Base-by-base conservation (phyloP, 2,113 vertebrate genomes). In the Lepus europaeus region DNA sequence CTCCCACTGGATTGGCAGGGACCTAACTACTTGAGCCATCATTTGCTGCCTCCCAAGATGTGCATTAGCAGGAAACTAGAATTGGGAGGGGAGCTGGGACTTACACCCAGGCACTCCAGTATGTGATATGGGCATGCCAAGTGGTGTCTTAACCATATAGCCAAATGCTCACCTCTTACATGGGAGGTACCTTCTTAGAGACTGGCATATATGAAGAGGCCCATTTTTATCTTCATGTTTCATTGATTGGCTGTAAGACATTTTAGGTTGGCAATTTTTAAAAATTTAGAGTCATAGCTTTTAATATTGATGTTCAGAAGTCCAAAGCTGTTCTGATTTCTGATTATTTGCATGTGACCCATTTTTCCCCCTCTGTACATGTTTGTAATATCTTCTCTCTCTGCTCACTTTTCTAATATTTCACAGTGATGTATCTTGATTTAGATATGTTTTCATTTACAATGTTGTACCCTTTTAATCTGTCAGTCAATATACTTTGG, bases 381-480 rank as follows among this genome's bases (percentile, higher is more conserved):
- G 33, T 19, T 83, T 72, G 5, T 92, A 94, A 74, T 81, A 70
- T 10, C 33, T 86, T 83, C 19, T 80, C 4, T 93, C 85, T 86
- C 23, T 91, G 74, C 51, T 93, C 27, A 64, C 51, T 81, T 23
- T 76, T 95, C 8, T 93, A 70, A 93, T 88, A 76, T 90, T 95
- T 93, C 84, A 74, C 22, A 36, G 6, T 76, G 6, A 25, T 78
- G 9, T 76, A 36, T 91, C 36, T 73, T 77, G 45, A 39, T 86
- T 78, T 87, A 25, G 9, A 33, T 70, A 39, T 70, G 5, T 96
- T 90, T 93, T 92, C 27, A 77, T 59, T 33, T 5, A 87, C 39
- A 56, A 27, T 59, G 10, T 87, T 92, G 68, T 49, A 76, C 45
- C 16, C 45, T 78, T 63, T 61, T 8, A 82, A 1, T 69, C 45